Conservation (phyloP, 2,888 invertebrate genomes). For the Pyrrhia umbra region DNA sequence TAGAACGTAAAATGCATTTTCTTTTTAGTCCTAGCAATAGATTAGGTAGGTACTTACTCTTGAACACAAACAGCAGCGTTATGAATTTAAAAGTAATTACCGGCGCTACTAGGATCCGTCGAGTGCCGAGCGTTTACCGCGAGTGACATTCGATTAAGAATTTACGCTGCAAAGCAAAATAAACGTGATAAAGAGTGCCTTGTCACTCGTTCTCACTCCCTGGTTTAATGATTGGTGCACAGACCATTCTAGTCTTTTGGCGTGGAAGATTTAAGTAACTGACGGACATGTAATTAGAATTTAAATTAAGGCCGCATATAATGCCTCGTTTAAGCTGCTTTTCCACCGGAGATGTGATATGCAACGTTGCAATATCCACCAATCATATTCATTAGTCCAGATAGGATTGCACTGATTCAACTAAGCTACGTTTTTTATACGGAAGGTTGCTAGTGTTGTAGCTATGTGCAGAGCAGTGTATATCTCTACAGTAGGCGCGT, state of each 20-base stretch:
- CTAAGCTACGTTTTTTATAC: too few species aligned
- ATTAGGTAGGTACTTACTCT: neutral
- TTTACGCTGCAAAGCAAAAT: constrained; percentile 38
- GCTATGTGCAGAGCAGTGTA: too few species aligned
- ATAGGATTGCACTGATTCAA: too few species aligned
- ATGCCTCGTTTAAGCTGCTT: neutral
- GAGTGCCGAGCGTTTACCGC: constrained; percentile 30
- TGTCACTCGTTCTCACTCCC: constrained; percentile 13
- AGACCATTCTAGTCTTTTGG: constrained; percentile 8
- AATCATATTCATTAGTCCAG: too few species aligned
- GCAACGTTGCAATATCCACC: too few species aligned
- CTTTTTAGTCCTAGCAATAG: neutral
- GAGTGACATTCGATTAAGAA: constrained; percentile 54
- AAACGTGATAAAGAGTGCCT: constrained; percentile 18
- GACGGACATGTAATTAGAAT: constrained; percentile 2
- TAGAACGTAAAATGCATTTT: too few species aligned
- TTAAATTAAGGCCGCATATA: neutral
- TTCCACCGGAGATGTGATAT: neutral
- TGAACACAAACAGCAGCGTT: constrained; percentile 1
- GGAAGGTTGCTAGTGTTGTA: too few species aligned
- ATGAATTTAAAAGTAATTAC: constrained; percentile 39
- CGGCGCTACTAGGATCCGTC: constrained; percentile 18
- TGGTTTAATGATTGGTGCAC: constrained; percentile 9
- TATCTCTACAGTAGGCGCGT: too few species aligned
- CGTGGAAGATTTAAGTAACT: neutral